Conservation (phyloP, 2,113 vertebrate genomes). For the Poecile atricapillus region DNA sequence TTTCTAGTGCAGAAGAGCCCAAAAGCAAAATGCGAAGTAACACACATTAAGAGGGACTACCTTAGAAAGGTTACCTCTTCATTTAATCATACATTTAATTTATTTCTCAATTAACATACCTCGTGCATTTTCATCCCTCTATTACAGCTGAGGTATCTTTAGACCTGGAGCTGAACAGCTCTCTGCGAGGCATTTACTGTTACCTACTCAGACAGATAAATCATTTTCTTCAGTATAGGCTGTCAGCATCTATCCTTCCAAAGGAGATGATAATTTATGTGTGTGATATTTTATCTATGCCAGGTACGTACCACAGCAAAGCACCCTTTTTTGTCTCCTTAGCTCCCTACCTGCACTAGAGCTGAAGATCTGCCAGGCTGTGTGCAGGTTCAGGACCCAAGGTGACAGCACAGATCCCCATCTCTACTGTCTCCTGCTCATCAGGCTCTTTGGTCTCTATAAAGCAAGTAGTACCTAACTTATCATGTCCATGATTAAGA, state of each 20-base stretch:
- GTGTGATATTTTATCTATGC: not conserved
- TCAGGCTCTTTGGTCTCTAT: not conserved
- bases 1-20: not conserved
- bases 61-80: slow-evolving; percentile 45
- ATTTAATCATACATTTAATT: slow-evolving; percentile 45
- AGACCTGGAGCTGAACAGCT: not conserved
- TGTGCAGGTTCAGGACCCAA: not conserved
- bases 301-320: not conserved
- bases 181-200: not conserved
- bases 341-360: not conserved
- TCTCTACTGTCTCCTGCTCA: not conserved
- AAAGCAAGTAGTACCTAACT: not conserved
- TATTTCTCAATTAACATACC: slow-evolving; percentile 50
- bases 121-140: slow-evolving; percentile 18
- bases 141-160: not conserved
- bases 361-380: not conserved
- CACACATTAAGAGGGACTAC: not conserved
- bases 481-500: not conserved
- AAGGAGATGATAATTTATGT: not conserved
- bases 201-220: not conserved
- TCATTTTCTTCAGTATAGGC: not conserved
- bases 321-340: not conserved
- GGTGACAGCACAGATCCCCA: not conserved
- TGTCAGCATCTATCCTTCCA: not conserved
- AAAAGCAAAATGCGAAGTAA: slow-evolving; percentile 22